Evolutionary conservation across 2,888 invertebrate genomes (phyloP), one percentile per base, ranked within the genome.

Genomic region (Phorcus lineatus): DNA sequence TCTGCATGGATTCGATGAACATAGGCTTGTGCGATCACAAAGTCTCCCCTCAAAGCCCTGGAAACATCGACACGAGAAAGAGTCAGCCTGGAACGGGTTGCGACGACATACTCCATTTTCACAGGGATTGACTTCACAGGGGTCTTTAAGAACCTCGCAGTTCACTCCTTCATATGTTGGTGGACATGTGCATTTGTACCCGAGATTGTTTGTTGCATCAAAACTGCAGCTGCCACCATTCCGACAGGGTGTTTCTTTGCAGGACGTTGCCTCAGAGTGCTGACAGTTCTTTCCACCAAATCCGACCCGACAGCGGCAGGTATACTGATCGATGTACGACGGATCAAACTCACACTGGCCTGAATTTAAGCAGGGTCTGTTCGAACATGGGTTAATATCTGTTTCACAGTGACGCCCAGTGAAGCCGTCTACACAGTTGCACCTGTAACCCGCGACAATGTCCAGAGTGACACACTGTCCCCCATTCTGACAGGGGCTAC

Each of bases 271-370:
- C n/a, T 54, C 54, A n/a, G 53, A 54, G 22, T 24, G 28, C 17
- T 76, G 53, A 17, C 79, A 79, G 28, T 40, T 31, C 24, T 53
- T 67, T 17, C 79, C 79, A 11, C 54, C 54, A 40, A 79, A 79
- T 24, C 79, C 79, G 13, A 55, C 57, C 16, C 36, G 74, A 74
- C 79, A 79, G 36, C 22, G 22, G 24, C 79, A 79, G 28, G 55
- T 57, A 62, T 74, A 74, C 70, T 70, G 70, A 36, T 70, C 70
- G 36, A 70, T 70, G 70, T 31, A 31, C 17, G 40, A 40, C 9
- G 70, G 31, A 36, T 70, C 70, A 40, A 36, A 36, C 28, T 66
- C 22, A 52, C 78, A 78, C 24, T 19, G 19, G 11, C 78, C 62
- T 47, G 17, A 1, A 40, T 78, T 78, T 13, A 78, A 36, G 24